Percentiles rank a stretch among this genome's conserved stretches.
These are phyloP conservation scores for Chaetoderma sp. DNA, from an alignment of 2,888 invertebrate genomes.

Conservation along the genomic window DNA sequence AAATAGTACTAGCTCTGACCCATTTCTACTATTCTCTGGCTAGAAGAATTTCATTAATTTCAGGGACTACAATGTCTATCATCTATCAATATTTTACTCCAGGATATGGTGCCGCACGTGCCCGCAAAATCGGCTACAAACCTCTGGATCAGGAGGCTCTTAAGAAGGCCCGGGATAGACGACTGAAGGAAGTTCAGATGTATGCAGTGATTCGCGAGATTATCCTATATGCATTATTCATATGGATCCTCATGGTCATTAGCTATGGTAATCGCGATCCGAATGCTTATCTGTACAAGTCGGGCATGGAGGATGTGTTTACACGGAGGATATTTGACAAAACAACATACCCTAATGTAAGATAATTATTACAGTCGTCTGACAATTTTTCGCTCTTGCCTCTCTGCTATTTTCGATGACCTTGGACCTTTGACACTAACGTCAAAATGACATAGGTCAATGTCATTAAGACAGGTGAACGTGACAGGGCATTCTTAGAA, in stretches of 20 bases:
- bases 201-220: conserved; percentile 70
- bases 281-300: conserved; percentile 67
- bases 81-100: background rate
- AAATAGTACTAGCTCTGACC: too few relatives aligned
- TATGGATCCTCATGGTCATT: conserved; percentile 70
- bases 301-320: conserved; percentile 63
- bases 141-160: conserved; percentile 66
- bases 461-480: background rate
- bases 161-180: conserved; percentile 61
- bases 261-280: conserved; percentile 69
- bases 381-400: too few relatives aligned
- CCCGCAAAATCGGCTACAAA: conserved; percentile 57
- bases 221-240: conserved; percentile 69
- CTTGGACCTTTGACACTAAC: too few relatives aligned
- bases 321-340: conserved; percentile 21
- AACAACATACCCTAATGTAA: too few relatives aligned
- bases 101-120: conserved; percentile 49
- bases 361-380: too few relatives aligned
- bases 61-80: too few relatives aligned
- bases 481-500: too few relatives aligned
- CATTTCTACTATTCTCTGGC: too few relatives aligned
- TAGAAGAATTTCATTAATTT: too few relatives aligned
- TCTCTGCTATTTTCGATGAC: too few relatives aligned
- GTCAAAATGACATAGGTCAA: background rate
- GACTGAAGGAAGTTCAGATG: conserved; percentile 71